phyloP scores from a whole-genome alignment of 2,888 invertebrate genomes.

The Caenorhabditis sinica region DNA sequence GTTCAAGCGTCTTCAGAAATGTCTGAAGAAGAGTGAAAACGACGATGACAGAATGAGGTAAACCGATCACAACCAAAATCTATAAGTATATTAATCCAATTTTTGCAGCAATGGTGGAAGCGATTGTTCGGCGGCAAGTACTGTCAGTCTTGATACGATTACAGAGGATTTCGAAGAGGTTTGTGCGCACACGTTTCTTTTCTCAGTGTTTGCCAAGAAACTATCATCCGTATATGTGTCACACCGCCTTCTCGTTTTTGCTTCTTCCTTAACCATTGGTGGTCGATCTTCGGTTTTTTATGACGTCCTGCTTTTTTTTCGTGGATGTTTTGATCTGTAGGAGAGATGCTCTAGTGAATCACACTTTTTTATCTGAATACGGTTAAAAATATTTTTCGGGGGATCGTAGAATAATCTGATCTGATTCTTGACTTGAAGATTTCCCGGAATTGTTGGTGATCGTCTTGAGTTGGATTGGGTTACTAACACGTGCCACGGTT shows the following conservation, averaged over 20 bases:
- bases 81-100: conserved; percentile 39
- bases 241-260: conserved; percentile 34
- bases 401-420: conserved; percentile 2
- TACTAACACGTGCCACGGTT: conserved; percentile 1
- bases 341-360: background rate
- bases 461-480: background rate
- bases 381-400: background rate
- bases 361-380: background rate
- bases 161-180: conserved; percentile 83
- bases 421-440: background rate
- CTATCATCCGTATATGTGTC: conserved; percentile 41
- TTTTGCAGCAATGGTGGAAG: conserved; percentile 75
- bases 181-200: conserved; percentile 25
- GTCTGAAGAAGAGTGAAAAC: conserved; percentile 64
- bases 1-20: conserved; percentile 76
- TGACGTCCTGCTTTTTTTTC: conserved; percentile 40
- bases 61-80: background rate
- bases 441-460: background rate
- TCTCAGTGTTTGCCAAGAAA: conserved; percentile 51
- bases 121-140: conserved; percentile 80
- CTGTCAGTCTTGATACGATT: conserved; percentile 80
- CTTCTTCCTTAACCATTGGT: conserved; percentile 47
- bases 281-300: conserved; percentile 49
- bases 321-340: conserved; percentile 8
- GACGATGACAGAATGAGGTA: conserved; percentile 70